Evolutionary conservation across 2,113 vertebrate species (phyloP).

Genomic region (Talpa occidentalis): DNA sequence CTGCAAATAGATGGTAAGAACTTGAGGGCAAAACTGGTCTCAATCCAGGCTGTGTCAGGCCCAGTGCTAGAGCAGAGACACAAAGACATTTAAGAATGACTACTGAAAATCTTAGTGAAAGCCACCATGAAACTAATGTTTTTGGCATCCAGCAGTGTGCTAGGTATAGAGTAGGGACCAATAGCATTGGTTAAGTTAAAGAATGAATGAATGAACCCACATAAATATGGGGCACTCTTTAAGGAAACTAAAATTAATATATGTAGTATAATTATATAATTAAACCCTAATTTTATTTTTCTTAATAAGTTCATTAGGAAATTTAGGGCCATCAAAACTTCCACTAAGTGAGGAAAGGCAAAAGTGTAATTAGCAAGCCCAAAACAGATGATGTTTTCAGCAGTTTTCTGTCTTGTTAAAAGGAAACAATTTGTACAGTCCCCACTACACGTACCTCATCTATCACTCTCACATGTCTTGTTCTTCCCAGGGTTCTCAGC

Average conservation of each 20-base stretch:
- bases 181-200: not conserved
- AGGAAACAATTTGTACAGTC: conserved; percentile 69
- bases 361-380: conserved; percentile 65
- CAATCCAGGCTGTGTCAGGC: not conserved
- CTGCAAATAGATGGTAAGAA: not conserved
- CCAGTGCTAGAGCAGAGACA: not conserved
- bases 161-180: not conserved
- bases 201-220: not conserved
- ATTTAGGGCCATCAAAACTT: conserved; percentile 54
- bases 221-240: not conserved
- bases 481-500: not conserved
- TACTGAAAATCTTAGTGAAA: not conserved
- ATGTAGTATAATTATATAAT: conserved; percentile 26
- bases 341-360: conserved; percentile 57
- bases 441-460: conserved; percentile 61
- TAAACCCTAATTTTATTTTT: conserved; percentile 65
- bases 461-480: not conserved
- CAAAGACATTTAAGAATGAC: not conserved
- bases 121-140: not conserved
- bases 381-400: conserved; percentile 64
- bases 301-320: conserved; percentile 70
- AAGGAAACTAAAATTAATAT: not conserved
- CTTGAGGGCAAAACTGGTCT: not conserved
- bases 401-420: conserved; percentile 68
- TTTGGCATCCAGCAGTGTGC: not conserved